phyloP scores from a whole-genome alignment of 2,888 invertebrate genomes.

The Ypsolopha sequella region DNA sequence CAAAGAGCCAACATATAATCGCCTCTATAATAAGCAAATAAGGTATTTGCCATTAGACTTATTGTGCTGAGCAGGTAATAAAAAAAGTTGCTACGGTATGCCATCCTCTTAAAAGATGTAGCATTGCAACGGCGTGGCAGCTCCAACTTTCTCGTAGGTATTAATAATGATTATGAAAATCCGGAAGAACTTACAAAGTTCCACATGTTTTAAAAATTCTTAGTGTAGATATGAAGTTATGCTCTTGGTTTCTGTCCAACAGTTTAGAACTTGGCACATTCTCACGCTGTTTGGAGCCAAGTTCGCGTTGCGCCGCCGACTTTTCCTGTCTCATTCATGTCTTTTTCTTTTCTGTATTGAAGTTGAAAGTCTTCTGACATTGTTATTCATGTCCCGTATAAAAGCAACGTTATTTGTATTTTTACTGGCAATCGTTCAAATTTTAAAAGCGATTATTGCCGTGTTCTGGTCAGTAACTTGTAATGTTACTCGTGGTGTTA shows the following conservation, averaged over 20 bases:
- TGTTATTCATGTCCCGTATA: background rate
- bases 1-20: too few species aligned
- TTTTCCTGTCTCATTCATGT: slow-evolving; percentile 13
- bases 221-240: slow-evolving; percentile 7
- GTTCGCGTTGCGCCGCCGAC: slow-evolving; percentile 9
- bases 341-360: slow-evolving; percentile 5
- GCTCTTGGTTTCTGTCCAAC: slow-evolving; percentile 24
- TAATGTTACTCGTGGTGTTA: too few species aligned
- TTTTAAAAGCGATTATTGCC: slow-evolving; percentile 75
- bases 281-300: slow-evolving; percentile 25
- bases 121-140: too few species aligned
- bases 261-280: slow-evolving; percentile 34
- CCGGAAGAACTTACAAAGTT: too few species aligned
- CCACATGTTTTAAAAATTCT: too few species aligned
- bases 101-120: too few species aligned
- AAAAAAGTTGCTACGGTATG: too few species aligned
- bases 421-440: slow-evolving; percentile 72
- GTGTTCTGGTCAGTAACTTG: slow-evolving; percentile 56
- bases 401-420: background rate
- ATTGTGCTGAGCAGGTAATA: too few species aligned
- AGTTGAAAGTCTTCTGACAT: slow-evolving; percentile 1
- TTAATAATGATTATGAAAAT: too few species aligned
- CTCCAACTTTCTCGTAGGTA: too few species aligned
- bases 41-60: too few species aligned
- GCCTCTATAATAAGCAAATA: too few species aligned